Conservation (phyloP, 2,888 invertebrate genomes). For the Erebia epiphron region DNA sequence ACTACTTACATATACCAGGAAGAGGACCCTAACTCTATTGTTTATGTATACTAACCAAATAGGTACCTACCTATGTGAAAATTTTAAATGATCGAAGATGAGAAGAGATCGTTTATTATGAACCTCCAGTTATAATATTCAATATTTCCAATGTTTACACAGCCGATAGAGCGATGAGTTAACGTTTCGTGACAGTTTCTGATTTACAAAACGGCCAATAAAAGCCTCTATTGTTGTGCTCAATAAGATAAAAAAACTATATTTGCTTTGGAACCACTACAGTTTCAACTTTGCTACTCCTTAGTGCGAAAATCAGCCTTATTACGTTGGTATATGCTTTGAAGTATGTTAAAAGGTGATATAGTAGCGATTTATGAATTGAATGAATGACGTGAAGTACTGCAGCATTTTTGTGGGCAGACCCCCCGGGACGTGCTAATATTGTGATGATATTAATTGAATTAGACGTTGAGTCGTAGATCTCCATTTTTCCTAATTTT, state of each 20-base stretch:
- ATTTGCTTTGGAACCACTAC: slow-evolving; percentile 54
- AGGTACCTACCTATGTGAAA: not conserved
- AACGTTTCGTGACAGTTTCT: slow-evolving; percentile 71
- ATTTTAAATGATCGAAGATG: not conserved
- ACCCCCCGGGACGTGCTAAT: slow-evolving; percentile 54
- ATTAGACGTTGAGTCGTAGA: slow-evolving; percentile 21
- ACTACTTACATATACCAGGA: no score
- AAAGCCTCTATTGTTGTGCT: slow-evolving; percentile 66
- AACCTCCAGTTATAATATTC: slow-evolving; percentile 33
- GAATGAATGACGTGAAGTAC: slow-evolving; percentile 55
- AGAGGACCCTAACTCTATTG: no score
- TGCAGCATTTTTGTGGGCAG: slow-evolving; percentile 53
- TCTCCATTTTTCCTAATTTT: not conserved
- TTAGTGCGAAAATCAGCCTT: slow-evolving; percentile 38
- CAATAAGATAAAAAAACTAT: slow-evolving; percentile 61
- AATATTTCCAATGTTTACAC: slow-evolving; percentile 62
- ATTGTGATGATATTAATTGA: slow-evolving; percentile 31
- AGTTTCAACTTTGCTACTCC: slow-evolving; percentile 18
- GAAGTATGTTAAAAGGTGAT: slow-evolving; percentile 35
- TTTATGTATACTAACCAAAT: no score
- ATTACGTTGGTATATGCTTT: slow-evolving; percentile 39
- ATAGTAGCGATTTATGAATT: slow-evolving; percentile 43
- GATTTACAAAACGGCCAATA: slow-evolving; percentile 77
- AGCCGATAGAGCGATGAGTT: slow-evolving; percentile 69
- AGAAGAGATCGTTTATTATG: not conserved